Evolutionary conservation across 2,797 vertebrate genomes (phyloP), one percentile per base, ranked within the genome.

Genomic region (Sphenopsis melanotis): DNA sequence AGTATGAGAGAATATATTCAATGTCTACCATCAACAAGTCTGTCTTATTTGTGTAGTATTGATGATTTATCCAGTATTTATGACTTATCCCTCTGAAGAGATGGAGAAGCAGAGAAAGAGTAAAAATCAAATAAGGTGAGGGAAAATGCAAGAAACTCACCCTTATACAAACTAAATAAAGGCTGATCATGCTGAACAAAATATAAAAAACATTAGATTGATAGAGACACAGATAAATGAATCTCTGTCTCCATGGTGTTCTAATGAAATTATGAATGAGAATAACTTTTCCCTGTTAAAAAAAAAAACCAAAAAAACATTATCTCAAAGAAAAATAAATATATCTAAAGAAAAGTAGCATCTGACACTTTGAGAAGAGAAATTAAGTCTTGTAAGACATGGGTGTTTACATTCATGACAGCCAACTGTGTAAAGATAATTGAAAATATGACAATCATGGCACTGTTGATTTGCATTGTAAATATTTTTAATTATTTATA

Each of bases 401-500:
- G 70, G 24, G 16, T 91, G 79, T 83, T 93, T 89, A 47, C 61
- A 68, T 66, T 87, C 16, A 30, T 82, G 79, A 90, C 47, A 93
- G 71, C 49, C 53, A 83, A 10, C 36, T 83, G 26, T 57, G 56
- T 77, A 85, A 74, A 29, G 29, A 44, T 83, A 80, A 57, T 63
- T 89, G 71, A 61, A 93, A 95, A 92, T 89, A 77, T 77, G 84
- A 80, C 87, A 85, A 19, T 96, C 56, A 77, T 42, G 39, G 34
- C 39, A 36, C 19, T 72, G 30, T 74, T 85, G 82, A 61, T 71
- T 89, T 96, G 27, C 41, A 60, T 75, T 55, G 53, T 77, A 81
- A 87, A 77, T 94, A 87, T 89, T 92, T 80, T 50, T 60, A 77
- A 88, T 91, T 94, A 64, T 71, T 92, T 92, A 4, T 64, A 20